These are phyloP conservation scores for Heliconius charithonia DNA, from an alignment of 2,888 invertebrate genomes.

Conservation along the genomic window DNA sequence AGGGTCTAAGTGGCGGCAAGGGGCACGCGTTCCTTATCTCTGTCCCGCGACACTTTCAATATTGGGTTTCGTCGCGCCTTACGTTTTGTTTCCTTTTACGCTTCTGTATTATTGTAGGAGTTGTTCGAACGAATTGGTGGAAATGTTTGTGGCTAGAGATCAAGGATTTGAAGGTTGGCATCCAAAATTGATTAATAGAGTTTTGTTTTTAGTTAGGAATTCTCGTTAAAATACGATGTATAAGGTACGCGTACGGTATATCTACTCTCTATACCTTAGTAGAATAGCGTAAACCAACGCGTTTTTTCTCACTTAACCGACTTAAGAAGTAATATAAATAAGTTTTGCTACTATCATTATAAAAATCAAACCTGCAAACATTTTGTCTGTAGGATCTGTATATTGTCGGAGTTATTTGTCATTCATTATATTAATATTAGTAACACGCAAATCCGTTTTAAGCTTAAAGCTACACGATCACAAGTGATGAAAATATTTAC, in stretches of 20 bases:
- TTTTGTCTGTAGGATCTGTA: too few species aligned
- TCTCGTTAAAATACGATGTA: neutral
- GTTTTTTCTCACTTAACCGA: too few species aligned
- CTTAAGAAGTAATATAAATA: neutral
- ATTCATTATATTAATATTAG: neutral
- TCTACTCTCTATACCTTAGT: too few species aligned
- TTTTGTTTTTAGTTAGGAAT: neutral
- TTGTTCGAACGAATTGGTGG: neutral
- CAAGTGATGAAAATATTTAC: constrained; percentile 18
- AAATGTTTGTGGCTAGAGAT: neutral
- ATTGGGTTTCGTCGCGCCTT: constrained; percentile 75
- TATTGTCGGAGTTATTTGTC: neutral
- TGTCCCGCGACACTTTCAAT: constrained; percentile 83
- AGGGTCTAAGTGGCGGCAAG: constrained; percentile 79
- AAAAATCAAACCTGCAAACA: neutral
- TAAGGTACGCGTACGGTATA: neutral
- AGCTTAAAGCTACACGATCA: neutral
- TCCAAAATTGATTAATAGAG: too few species aligned
- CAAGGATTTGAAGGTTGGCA: neutral
- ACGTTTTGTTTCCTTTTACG: constrained; percentile 62
- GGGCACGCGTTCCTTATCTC: constrained; percentile 80
- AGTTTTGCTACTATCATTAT: neutral
- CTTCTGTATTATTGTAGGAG: constrained; percentile 45
- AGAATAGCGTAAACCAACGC: too few species aligned
- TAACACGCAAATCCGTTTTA: neutral